Conservation (phyloP, 2,113 vertebrate genomes). For the Odontophorus gujanensis region DNA sequence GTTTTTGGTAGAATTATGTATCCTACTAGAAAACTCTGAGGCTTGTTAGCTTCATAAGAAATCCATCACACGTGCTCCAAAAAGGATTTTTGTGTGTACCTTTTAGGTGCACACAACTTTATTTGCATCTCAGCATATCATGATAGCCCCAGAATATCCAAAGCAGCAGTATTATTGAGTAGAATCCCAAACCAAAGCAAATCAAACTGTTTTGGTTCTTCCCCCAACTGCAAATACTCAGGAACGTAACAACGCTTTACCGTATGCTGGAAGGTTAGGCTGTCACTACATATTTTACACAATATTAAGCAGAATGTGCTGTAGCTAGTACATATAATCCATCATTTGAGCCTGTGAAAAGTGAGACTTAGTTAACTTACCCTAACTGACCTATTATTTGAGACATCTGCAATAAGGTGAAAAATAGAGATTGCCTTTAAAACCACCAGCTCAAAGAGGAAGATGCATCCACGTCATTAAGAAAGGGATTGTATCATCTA, state of each 20-base stretch:
- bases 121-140: not conserved
- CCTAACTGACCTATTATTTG: not conserved
- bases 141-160: not conserved
- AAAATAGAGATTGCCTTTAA: not conserved
- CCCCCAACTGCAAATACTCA: not conserved
- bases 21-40: not conserved
- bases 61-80: not conserved
- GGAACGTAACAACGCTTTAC: not conserved
- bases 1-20: not conserved
- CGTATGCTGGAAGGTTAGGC: not conserved
- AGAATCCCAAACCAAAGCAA: not conserved
- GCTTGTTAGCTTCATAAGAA: not conserved
- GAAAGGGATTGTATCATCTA: not conserved
- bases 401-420: not conserved
- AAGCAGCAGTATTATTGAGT: not conserved
- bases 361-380: not conserved
- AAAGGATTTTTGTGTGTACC: not conserved
- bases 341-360: not conserved
- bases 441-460: not conserved
- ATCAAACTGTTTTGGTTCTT: not conserved
- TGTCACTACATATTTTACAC: not conserved
- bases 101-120: not conserved
- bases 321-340: not conserved
- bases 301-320: not conserved
- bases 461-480: not conserved